A percentile compares a stretch with the other conserved stretches of the same genome.
Conservation (phyloP, 2,113 vertebrate genomes). For the Myotis davidii region DNA sequence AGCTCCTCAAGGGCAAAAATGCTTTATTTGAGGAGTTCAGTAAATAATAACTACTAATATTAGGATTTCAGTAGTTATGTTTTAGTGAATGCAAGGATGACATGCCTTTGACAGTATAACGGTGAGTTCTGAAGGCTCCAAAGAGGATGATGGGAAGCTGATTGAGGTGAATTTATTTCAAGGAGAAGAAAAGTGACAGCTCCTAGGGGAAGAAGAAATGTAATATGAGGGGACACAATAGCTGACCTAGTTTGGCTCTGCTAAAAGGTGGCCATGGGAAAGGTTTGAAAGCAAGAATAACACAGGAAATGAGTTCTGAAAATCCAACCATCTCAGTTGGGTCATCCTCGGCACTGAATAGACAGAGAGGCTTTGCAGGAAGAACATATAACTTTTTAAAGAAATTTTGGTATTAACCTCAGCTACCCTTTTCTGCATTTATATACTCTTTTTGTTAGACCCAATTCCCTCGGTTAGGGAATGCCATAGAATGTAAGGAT, state of each 20-base stretch:
- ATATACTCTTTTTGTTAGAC: neutral
- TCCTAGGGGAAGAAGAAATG: conserved; percentile 60
- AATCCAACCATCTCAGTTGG: neutral
- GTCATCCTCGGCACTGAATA: neutral
- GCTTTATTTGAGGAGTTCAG: conserved; percentile 25
- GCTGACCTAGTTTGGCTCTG: conserved; percentile 66
- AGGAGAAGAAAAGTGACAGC: conserved; percentile 60
- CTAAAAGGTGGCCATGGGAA: conserved; percentile 46
- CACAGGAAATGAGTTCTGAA: conserved; percentile 65
- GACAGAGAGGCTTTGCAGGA: conserved; percentile 7
- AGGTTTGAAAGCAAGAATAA: conserved; percentile 61
- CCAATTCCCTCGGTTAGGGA: neutral
- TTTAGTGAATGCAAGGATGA: conserved; percentile 24
- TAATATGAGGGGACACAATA: conserved; percentile 60
- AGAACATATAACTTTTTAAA: neutral
- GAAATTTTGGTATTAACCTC: conserved; percentile 1
- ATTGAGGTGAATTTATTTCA: conserved; percentile 70
- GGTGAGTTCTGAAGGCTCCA: conserved; percentile 32
- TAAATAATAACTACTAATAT: conserved; percentile 25
- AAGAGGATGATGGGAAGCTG: conserved; percentile 47
- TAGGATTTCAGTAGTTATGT: neutral
- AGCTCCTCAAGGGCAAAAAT: neutral
- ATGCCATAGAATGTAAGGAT: neutral
- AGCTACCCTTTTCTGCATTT: neutral
- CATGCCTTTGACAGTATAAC: conserved; percentile 37